Percentiles rank a stretch among this genome's conserved stretches.
Evolutionary conservation across 2,888 invertebrate species (phyloP).

Genomic region (Glaucopsyche alexis): DNA sequence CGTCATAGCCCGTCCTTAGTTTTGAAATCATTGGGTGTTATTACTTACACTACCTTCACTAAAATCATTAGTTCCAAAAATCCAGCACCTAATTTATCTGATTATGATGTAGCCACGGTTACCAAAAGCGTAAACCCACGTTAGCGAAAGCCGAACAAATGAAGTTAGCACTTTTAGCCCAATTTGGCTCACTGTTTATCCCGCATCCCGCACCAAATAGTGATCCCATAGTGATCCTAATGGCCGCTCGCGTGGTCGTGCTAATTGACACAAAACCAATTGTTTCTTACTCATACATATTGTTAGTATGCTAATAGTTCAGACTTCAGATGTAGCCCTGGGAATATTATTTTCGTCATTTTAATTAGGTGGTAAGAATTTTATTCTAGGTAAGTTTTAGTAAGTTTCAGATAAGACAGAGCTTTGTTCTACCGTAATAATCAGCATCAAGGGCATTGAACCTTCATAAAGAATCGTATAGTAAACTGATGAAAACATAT

Average conservation of each 20-base stretch:
- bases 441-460: no score
- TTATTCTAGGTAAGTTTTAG: no score
- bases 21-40: background rate
- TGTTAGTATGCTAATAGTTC: constrained; percentile 42
- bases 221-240: constrained; percentile 66
- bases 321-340: constrained; percentile 22
- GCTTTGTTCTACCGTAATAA: no score
- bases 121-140: constrained; percentile 49
- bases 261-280: constrained; percentile 60
- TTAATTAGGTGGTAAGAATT: background rate
- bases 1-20: no score
- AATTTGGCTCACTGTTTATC: constrained; percentile 72
- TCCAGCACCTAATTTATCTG: background rate
- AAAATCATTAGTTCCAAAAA: background rate
- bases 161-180: constrained; percentile 76
- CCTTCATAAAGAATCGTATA: no score
- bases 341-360: constrained; percentile 8
- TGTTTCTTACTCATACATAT: constrained; percentile 28
- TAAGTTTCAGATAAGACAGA: no score
- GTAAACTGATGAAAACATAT: no score
- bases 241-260: constrained; percentile 67
- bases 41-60: background rate
- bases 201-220: constrained; percentile 40
- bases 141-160: constrained; percentile 78
- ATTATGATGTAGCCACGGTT: constrained; percentile 1